Evolutionary conservation across 2,888 invertebrate genomes (phyloP), one percentile per base, ranked within the genome.

Genomic region (Baccha elongata): DNA sequence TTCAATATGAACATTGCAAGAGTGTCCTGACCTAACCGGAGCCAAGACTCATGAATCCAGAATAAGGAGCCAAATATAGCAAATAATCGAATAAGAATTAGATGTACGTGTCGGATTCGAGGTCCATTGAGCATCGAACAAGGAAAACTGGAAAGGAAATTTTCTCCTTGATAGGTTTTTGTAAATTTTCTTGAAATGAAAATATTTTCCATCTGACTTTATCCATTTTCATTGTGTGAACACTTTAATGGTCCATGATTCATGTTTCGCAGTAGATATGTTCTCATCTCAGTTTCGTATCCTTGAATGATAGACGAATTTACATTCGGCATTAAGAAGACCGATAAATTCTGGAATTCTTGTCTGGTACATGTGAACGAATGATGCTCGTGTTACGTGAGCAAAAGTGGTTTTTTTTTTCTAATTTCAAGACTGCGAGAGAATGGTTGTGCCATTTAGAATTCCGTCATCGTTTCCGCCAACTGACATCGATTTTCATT

Each of bases 21-120:
- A 40, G 32, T 48, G 67, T 58, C 55, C 58, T 35, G 35, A 35
- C 35, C 58, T 5, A 5, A 23, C n/a, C 23, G 23, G 5, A 23
- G 23, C 23, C 23, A 58, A 53, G 68, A 37, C 37, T 69, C 23
- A 53, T 69, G 62, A 69, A 69, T 55, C 69, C 53, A 11, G 58
- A 78, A 58, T 58, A 40, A 71, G 64, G 42, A 71, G 60, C 60
- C 40, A 73, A 72, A 73, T 79, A 79, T 53, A 79, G 68, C 79
- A 73, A 64, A 80, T 74, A 80, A 80, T 80, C 73, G 73, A 83
- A 83, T 71, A 71, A 72, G 62, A 76, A 72, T 62, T 76, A 76
- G 67, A 50, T 67, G 62, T 76, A 83, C 81, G 67, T 76, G 76
- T 65, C 53, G 73, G 65, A 67, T 72, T 79, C 67, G 46, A 21